phyloP scores from a whole-genome alignment of 2,797 vertebrate genomes.

The Siniperca undulata region DNA sequence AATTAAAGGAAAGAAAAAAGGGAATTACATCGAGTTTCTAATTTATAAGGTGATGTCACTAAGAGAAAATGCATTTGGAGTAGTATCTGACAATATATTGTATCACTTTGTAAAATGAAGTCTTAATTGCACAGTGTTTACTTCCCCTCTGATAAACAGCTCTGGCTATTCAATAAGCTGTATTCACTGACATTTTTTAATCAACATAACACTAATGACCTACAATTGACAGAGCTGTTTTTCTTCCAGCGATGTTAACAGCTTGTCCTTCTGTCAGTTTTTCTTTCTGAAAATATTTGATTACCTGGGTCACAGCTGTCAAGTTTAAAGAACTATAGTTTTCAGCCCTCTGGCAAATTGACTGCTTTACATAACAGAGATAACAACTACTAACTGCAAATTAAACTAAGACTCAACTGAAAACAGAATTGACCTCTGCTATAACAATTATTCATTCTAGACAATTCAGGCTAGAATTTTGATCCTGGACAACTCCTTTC shows the following conservation, averaged over 20 bases:
- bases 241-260: constrained; percentile 15
- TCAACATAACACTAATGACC: constrained; percentile 35
- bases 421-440: constrained; percentile 18
- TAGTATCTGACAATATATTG: constrained; percentile 5
- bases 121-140: constrained; percentile 43
- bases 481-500: constrained; percentile 7
- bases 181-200: constrained; percentile 35
- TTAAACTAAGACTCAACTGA: constrained; percentile 2
- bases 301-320: constrained; percentile 32
- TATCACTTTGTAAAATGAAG: constrained; percentile 33
- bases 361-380: constrained; percentile 14
- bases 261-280: constrained; percentile 16
- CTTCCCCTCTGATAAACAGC: constrained; percentile 19
- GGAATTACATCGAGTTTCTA: background rate
- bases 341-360: constrained; percentile 21
- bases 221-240: constrained; percentile 27
- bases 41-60: background rate
- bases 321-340: constrained; percentile 13
- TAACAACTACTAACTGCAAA: background rate
- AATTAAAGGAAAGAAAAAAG: background rate
- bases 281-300: constrained; percentile 3
- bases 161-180: constrained; percentile 18
- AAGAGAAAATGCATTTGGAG: background rate
- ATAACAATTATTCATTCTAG: constrained; percentile 30
- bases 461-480: constrained; percentile 7